Conservation (phyloP, 1,140 invertebrate genomes). For the Trichonephila clavata region DNA sequence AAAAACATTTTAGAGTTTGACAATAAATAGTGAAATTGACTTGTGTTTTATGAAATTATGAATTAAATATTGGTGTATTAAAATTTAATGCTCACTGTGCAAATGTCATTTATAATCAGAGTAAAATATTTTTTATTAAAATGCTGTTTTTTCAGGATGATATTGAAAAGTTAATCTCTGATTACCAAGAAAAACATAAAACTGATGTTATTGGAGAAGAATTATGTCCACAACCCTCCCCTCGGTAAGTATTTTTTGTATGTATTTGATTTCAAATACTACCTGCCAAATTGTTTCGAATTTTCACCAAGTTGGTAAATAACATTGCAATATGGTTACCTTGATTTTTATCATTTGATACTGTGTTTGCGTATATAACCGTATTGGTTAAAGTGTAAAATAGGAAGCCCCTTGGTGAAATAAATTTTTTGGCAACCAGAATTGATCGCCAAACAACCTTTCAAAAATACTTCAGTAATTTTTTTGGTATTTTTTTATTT, state of each 20-base stretch:
- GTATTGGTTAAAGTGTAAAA: neutral
- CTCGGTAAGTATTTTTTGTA: conserved; percentile 78
- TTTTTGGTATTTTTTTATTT: too few relatives aligned
- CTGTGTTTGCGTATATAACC: neutral
- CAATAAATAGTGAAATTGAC: neutral
- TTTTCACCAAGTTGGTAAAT: neutral
- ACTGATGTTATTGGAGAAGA: conserved; percentile 87
- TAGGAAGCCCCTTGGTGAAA: too few relatives aligned
- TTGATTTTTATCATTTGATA: neutral
- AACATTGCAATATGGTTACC: neutral
- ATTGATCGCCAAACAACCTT: too few relatives aligned
- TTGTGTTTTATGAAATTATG: neutral
- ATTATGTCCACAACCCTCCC: conserved; percentile 84
- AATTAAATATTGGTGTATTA: neutral
- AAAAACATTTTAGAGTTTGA: neutral
- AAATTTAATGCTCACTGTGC: neutral
- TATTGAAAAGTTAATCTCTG: conserved; percentile 90
- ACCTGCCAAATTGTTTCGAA: neutral
- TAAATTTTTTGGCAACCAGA: neutral
- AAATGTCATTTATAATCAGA: neutral
- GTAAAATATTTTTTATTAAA: neutral
- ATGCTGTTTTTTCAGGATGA: conserved; percentile 86
- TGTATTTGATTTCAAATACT: neutral
- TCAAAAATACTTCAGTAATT: too few relatives aligned
- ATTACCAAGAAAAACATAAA: conserved; percentile 87